Conservation (phyloP, 2,797 vertebrate species). For the Tympanoctomys barrerae region DNA sequence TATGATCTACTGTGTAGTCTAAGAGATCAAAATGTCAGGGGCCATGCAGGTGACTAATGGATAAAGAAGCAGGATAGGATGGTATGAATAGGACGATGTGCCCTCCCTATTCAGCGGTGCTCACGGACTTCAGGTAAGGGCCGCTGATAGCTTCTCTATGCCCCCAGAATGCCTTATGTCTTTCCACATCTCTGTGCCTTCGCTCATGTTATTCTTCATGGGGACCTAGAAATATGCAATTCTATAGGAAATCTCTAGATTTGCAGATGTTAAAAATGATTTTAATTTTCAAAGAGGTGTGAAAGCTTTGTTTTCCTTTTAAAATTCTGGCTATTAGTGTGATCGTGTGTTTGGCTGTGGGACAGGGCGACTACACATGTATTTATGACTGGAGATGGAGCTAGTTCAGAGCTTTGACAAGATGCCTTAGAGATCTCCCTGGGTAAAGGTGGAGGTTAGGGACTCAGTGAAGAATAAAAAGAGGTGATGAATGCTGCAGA, state of each 20-base stretch:
- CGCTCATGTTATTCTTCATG: background rate
- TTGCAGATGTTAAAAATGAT: background rate
- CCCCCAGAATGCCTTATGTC: background rate
- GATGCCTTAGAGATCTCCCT: background rate
- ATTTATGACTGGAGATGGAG: background rate
- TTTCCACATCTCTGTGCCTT: background rate
- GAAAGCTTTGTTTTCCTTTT: background rate
- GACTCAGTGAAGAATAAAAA: background rate
- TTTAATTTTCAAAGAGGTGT: background rate
- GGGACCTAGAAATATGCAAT: background rate
- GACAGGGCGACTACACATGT: background rate
- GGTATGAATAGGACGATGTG: background rate
- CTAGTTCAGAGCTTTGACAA: background rate
- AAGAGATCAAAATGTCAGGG: background rate
- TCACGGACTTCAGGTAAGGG: background rate
- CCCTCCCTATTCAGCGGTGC: background rate
- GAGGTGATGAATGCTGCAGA: background rate
- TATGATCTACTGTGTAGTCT: background rate
- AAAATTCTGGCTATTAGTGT: background rate
- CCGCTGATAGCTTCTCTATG: background rate
- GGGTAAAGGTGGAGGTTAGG: background rate
- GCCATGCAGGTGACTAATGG: background rate
- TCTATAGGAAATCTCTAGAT: background rate
- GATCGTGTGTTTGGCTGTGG: background rate
- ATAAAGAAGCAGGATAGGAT: background rate